Conservation (phyloP, 2,888 invertebrate species). For the Drosophila atripex region DNA sequence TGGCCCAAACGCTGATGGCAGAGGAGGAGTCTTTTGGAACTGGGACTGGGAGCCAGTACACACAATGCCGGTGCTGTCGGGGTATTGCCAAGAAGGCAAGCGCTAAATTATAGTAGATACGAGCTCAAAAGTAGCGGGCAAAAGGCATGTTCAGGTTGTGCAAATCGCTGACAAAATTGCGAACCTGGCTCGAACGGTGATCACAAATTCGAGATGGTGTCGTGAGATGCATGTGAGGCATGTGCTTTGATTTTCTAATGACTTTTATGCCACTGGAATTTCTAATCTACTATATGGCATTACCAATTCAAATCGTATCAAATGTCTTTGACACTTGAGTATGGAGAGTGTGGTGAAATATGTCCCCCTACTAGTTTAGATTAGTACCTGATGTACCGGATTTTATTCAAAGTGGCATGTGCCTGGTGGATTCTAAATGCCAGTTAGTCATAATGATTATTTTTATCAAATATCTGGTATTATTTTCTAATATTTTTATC, state of each 20-base stretch:
- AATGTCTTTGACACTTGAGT: conserved; percentile 2
- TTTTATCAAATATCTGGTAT: background rate
- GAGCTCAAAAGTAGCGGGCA: conserved; percentile 43
- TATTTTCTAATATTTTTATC: background rate
- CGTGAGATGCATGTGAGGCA: conserved; percentile 22
- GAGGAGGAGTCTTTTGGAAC: conserved; percentile 16
- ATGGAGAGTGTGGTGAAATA: background rate
- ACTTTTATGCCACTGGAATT: conserved; percentile 1
- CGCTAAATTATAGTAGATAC: conserved; percentile 67
- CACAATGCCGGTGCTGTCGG: conserved; percentile 50
- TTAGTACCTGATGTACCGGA: background rate
- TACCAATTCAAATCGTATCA: conserved; percentile 2
- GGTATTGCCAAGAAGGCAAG: conserved; percentile 46
- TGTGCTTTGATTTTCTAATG: background rate
- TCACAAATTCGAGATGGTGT: conserved; percentile 25
- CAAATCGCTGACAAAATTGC: conserved; percentile 74
- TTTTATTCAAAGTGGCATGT: background rate
- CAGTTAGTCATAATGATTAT: background rate
- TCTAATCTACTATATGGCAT: background rate
- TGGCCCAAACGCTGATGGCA: conserved; percentile 10
- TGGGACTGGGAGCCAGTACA: conserved; percentile 25
- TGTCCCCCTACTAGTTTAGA: background rate
- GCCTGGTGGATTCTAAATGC: background rate
- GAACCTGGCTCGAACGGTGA: conserved; percentile 34
- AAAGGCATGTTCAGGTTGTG: conserved; percentile 68